Evolutionary conservation across 2,888 invertebrate genomes (phyloP).

Genomic region (Lathronympha strigana): DNA sequence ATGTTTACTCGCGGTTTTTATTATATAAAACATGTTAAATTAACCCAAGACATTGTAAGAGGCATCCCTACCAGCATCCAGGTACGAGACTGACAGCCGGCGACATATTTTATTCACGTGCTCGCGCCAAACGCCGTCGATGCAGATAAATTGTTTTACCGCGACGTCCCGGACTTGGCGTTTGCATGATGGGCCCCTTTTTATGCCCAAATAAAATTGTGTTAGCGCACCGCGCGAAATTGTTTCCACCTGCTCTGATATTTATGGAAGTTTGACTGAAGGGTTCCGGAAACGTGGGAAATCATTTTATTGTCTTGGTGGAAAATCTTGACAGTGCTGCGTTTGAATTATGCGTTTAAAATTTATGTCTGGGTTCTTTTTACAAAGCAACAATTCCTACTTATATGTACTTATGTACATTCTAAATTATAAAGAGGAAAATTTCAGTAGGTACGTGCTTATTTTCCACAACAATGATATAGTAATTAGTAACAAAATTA

Average conservation of each 20-base stretch:
- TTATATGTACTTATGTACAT: too few relatives aligned
- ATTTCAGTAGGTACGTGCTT: too few relatives aligned
- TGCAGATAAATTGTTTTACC: constrained; percentile 85
- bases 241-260: constrained; percentile 80
- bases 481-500: too few relatives aligned
- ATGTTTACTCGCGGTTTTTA: too few relatives aligned
- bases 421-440: too few relatives aligned
- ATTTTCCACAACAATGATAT: too few relatives aligned
- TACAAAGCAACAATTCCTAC: neutral
- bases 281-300: constrained; percentile 46
- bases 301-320: constrained; percentile 12
- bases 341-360: constrained; percentile 4
- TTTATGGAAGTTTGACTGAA: constrained; percentile 80
- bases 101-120: constrained; percentile 83
- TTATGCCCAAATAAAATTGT: constrained; percentile 83
- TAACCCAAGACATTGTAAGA: neutral
- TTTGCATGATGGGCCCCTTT: constrained; percentile 84
- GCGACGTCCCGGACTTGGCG: constrained; percentile 81
- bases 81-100: constrained; percentile 78
- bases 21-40: neutral
- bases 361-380: neutral
- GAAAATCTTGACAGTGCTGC: constrained; percentile 11
- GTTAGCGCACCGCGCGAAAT: constrained; percentile 78
- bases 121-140: constrained; percentile 82
- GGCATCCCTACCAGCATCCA: constrained; percentile 25